phyloP scores from a whole-genome alignment of 2,113 vertebrate genomes.

The Lepus timidus region DNA sequence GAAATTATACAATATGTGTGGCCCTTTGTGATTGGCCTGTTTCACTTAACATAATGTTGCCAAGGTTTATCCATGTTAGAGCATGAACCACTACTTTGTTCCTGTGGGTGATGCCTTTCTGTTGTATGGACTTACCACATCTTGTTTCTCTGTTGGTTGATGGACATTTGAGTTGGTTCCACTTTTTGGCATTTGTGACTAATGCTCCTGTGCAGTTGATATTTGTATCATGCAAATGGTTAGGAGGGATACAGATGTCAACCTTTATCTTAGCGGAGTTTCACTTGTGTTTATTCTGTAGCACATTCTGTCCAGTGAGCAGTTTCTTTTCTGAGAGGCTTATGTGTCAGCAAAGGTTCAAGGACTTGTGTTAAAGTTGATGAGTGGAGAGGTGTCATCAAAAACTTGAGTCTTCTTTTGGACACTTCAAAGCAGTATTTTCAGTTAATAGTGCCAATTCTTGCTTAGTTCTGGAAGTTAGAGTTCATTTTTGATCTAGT shows the following conservation, averaged over 20 bases:
- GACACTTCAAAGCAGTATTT: background rate
- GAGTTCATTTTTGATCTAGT: constrained; percentile 13
- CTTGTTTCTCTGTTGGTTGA: background rate
- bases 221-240: background rate
- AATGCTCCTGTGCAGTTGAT: background rate
- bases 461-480: constrained; percentile 49
- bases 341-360: background rate
- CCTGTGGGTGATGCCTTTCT: background rate
- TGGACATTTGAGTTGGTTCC: background rate
- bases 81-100: background rate
- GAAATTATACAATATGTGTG: background rate
- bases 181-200: background rate
- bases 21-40: background rate
- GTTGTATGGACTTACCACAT: background rate
- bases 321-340: constrained; percentile 37
- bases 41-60: background rate
- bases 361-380: background rate
- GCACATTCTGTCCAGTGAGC: background rate
- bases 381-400: constrained; percentile 41
- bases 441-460: background rate
- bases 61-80: background rate
- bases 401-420: background rate
- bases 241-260: constrained; percentile 12
- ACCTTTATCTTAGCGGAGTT: background rate
- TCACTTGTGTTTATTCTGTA: constrained; percentile 45